Evolutionary conservation across 1,140 invertebrate species (phyloP), one percentile per base, ranked within the genome.

Genomic region (Cotesia glomerata): DNA sequence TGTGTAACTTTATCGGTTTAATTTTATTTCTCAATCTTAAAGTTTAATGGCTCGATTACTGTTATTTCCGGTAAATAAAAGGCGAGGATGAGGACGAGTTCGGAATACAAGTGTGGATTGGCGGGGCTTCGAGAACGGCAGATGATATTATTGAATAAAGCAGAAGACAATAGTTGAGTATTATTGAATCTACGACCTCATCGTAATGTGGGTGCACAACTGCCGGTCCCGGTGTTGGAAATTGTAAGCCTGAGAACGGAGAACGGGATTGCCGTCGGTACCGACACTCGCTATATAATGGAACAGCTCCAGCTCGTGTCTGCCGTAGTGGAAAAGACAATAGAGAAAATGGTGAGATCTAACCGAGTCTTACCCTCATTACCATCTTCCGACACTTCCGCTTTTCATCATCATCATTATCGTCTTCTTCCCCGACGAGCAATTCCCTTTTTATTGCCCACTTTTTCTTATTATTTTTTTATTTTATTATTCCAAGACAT

Each of bases 161-260:
- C 45, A 65, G 16, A 7, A 51, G 36, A 39, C 45, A 52, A 65
- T 52, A 51, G 16, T 14, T 5, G 9, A 35, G 26, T 16, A 32
- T 51, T 65, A 65, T 65, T 65, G 63, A 65, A 65, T 65, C 63
- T 65, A 51, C 16, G 63, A 32, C 18, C 36, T 65, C 36, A n/a
- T 32, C 36, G 26, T 39, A 59, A 32, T 34, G 18, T 34, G 3
- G 26, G 9, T 34, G 39, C 11, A 45, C 39, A 9, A 45, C 11
- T 45, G 7, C 16, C 26, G 18, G 26, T 59, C 0, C 35, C 4
- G 26, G 26, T 26, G 26, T 26, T 13, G 61, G 14, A 11, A 63
- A 63, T 63, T 63, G 61, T 16, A 65, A 26, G 11, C 39, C 39
- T 5, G 26, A 26, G 26, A 26, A 26, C 26, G 26, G 26, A 26